Evolutionary conservation across 1,140 invertebrate species (phyloP), one percentile per base, ranked within the genome.

Genomic region (Ostrea denselamellosa): DNA sequence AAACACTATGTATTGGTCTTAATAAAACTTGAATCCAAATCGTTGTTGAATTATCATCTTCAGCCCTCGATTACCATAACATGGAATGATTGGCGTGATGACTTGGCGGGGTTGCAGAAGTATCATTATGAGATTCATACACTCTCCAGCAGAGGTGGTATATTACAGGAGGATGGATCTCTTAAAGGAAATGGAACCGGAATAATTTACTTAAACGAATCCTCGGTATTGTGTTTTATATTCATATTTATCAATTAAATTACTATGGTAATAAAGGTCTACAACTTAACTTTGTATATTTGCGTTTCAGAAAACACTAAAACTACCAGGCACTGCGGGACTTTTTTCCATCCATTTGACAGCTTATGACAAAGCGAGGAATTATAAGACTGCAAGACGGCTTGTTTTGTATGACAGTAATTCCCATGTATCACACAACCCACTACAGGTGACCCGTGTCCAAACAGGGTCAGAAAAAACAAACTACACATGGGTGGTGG

Each of bases 21-120:
- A 44, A 44, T 44, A 44, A 44, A 44, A 44, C 1, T 44, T 5
- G 5, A 5, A 44, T 44, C 5, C 34, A 44, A 44, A 44, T 5
- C 5, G 1, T 44, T 44, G 5, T 44, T 44, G 34, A 58, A 5
- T 58, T 58, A 5, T 14, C 8, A 17, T 19, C 56, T 56, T 19
- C 62, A 90, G 88, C 14, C 86, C 0, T 34, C 44, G 4, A 77
- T 83, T 2, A 77, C n/a, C 9, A 82, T 91, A 34, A 86, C 28
- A 54, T 91, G 91, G 91, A 86, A 86, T 83, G 88, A 89, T 8
- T 91, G 91, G 91, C 22, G 51, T 65, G 91, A 91, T 54, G 89
- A 90, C 52, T 54, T 90, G 17, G 85, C 90, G n/a, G 86, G 87
- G 0, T 19, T 91, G 0, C 54, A 17, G 58, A 25, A 88, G 12